These are phyloP conservation scores for Diarsia rubi DNA, from an alignment of 2,888 invertebrate species.

Conservation along the genomic window DNA sequence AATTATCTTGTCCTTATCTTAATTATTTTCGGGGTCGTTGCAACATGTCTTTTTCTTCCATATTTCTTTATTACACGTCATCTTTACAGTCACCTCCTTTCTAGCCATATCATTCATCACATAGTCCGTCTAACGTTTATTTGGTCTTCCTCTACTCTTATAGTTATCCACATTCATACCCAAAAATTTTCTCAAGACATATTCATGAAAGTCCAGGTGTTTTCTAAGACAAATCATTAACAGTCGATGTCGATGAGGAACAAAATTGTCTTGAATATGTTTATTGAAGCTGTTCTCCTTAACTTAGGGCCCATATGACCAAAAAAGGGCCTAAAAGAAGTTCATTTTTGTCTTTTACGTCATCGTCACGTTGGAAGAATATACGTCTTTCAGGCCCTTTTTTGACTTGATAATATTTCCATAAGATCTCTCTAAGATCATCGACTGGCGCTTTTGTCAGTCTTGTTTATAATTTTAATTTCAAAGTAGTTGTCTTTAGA, in stretches of 20 bases:
- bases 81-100: background rate
- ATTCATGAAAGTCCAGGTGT: background rate
- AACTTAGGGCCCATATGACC: background rate
- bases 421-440: too few relatives aligned
- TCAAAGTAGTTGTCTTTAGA: background rate
- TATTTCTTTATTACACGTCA: background rate
- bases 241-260: background rate
- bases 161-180: too few relatives aligned
- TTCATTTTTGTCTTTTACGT: too few relatives aligned
- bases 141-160: too few relatives aligned
- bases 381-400: too few relatives aligned
- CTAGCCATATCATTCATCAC: background rate
- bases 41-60: background rate
- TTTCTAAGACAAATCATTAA: background rate
- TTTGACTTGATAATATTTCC: too few relatives aligned
- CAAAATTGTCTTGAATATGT: background rate
- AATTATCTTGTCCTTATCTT: background rate
- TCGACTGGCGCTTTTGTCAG: too few relatives aligned
- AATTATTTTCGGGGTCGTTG: background rate
- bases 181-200: background rate
- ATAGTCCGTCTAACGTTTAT: background rate
- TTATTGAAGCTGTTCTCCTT: background rate
- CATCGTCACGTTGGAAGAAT: too few relatives aligned
- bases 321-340: too few relatives aligned
- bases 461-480: too few relatives aligned